Evolutionary conservation across 2,888 invertebrate species (phyloP), one percentile per base, ranked within the genome.

Genomic region (Lithophane leautieri): DNA sequence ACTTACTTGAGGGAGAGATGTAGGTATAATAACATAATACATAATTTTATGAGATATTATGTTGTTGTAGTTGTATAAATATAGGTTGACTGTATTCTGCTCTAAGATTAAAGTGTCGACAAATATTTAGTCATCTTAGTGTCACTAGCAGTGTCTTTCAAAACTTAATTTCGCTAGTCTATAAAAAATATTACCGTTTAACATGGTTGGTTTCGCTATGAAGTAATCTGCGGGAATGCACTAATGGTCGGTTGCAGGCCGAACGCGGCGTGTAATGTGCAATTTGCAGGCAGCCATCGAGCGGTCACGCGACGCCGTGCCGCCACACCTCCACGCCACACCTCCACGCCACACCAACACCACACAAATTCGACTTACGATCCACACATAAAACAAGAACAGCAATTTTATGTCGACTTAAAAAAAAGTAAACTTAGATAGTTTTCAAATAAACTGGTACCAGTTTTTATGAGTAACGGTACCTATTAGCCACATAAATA

Each of bases 191-290:
- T 93, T 92, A 93, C 92, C 93, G 92, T 94, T 94, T 94, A 93
- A 73, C 89, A 94, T 94, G 92, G 93, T 93, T 92, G 93, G 92
- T 94, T 94, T 94, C 93, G 93, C 91, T 94, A 92, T 95, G 94
- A 93, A 93, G 94, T 95, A 95, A 95, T 96, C 93, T 91, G 90
- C 91, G 94, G 92, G 95, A 94, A 95, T 96, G 95, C 94, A 94
- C 93, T 95, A 95, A 95, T 95, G 93, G 93, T 89, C 91, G 93
- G 93, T 95, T 95, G 94, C 95, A 93, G 89, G 88, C 91, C 91
- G 92, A 93, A 88, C 87, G 83, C 92, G 91, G 92, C 94, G 92
- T 94, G 93, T 94, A 95, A 95, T 95, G 92, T 93, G 94, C 95
- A 95, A 96, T 95, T 96, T 95, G 93, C 93, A 92, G 90, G 91